phyloP scores from a whole-genome alignment of 1,140 invertebrate species.

The Drosophila hydei region DNA sequence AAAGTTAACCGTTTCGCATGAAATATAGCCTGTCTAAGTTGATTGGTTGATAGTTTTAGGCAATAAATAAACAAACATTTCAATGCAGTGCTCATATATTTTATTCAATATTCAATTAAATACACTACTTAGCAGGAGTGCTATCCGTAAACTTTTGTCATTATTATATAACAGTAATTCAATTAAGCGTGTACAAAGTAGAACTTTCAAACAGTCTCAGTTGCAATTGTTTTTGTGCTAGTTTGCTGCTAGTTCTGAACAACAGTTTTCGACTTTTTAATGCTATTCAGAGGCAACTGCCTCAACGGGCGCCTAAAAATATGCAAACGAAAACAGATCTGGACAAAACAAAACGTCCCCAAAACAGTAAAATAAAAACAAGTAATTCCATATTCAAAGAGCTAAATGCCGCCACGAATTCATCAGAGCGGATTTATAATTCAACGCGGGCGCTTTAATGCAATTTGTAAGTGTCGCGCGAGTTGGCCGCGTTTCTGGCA shows the following conservation, averaged over 20 bases:
- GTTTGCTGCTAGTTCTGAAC: slow-evolving; percentile 10
- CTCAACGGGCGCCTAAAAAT: slow-evolving; percentile 39
- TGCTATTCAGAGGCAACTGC: slow-evolving; percentile 10
- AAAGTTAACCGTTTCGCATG: background rate
- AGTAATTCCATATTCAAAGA: slow-evolving; percentile 28
- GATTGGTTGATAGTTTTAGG: background rate
- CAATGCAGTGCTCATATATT: too few relatives aligned
- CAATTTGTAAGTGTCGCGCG: slow-evolving; percentile 65
- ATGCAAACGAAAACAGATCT: slow-evolving; percentile 62
- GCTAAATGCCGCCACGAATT: slow-evolving; percentile 35
- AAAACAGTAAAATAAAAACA: slow-evolving; percentile 14
- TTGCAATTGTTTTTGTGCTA: slow-evolving; percentile 18
- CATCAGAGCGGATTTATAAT: slow-evolving; percentile 49
- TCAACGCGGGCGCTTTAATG: slow-evolving; percentile 58
- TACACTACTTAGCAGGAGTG: too few relatives aligned
- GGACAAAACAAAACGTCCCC: slow-evolving; percentile 10
- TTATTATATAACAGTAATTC: slow-evolving; percentile 1
- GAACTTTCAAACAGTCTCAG: slow-evolving; percentile 8
- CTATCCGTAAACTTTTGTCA: background rate
- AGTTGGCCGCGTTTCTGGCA: too few relatives aligned
- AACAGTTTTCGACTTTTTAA: slow-evolving; percentile 25
- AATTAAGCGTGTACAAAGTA: background rate
- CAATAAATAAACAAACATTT: too few relatives aligned
- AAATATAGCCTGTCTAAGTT: background rate
- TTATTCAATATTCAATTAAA: too few relatives aligned